Percentiles rank a stretch among this genome's conserved stretches.
Evolutionary conservation across 2,797 vertebrate species (phyloP).

Genomic region (Xenentodon cancila): DNA sequence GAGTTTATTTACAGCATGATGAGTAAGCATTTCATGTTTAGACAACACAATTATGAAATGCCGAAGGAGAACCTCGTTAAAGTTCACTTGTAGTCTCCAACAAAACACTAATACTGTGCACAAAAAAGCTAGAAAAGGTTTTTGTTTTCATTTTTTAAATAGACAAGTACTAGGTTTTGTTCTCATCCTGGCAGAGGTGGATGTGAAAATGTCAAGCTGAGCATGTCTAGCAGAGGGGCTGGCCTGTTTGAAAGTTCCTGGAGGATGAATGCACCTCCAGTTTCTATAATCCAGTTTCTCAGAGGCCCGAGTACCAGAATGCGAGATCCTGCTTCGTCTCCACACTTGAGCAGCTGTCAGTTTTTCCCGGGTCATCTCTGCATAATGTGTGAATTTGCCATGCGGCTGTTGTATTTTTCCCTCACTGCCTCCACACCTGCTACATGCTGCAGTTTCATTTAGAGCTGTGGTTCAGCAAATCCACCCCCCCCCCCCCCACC

Average conservation of each 20-base stretch:
- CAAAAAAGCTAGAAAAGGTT: no score
- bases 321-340: not conserved
- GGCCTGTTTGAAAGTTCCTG: not conserved
- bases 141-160: no score
- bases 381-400: constrained; percentile 2
- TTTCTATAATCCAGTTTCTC: not conserved
- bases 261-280: not conserved
- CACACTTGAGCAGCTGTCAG: not conserved
- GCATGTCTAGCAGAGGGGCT: not conserved
- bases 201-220: not conserved
- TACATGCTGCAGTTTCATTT: not conserved
- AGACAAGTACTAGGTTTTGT: no score
- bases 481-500: not conserved
- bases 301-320: constrained; percentile 1
- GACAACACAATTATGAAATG: not conserved
- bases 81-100: not conserved
- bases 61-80: not conserved
- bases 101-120: not conserved
- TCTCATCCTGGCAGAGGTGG: no score
- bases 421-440: not conserved
- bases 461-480: not conserved
- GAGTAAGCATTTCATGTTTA: constrained; percentile 5
- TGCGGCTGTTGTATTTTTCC: not conserved
- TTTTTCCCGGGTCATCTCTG: not conserved
- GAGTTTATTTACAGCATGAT: constrained; percentile 13